A percentile compares a stretch with the other conserved stretches of the same genome.
These are phyloP conservation scores for Paralvinella palmiformis DNA, from an alignment of 1,140 invertebrate species.

Conservation along the genomic window DNA sequence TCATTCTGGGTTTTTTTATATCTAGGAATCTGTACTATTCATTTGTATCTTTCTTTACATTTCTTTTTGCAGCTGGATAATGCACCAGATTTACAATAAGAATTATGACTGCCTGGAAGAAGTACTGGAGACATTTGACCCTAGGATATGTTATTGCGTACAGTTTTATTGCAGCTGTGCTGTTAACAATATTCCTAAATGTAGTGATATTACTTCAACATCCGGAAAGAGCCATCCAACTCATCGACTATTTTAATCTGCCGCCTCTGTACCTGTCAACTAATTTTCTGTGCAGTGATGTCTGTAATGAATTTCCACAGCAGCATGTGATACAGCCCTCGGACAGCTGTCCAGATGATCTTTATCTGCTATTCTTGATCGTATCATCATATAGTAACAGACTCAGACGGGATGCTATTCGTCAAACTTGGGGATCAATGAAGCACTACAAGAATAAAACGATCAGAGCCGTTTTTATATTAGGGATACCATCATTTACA, in stretches of 20 bases:
- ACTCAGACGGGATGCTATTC: constrained; percentile 11
- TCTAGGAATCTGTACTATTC: too few species aligned
- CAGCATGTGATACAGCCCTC: background rate
- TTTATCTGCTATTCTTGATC: constrained; percentile 13
- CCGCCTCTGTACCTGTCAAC: constrained; percentile 15
- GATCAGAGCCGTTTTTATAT: constrained; percentile 16
- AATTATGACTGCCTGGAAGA: too few species aligned
- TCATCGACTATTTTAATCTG: constrained; percentile 12
- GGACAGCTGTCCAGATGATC: constrained; percentile 1
- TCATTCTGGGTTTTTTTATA: too few species aligned
- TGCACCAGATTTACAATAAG: too few species aligned
- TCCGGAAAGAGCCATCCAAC: too few species aligned
- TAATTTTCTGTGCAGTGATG: constrained; percentile 7
- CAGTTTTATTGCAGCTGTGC: too few species aligned
- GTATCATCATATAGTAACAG: constrained; percentile 7
- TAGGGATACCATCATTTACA: constrained; percentile 10
- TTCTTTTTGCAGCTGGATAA: too few species aligned
- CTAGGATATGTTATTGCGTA: too few species aligned
- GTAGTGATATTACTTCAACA: too few species aligned
- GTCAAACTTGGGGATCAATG: constrained; percentile 4
- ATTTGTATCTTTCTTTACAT: too few species aligned
- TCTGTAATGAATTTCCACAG: constrained; percentile 12
- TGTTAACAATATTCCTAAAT: too few species aligned
- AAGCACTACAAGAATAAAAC: background rate
- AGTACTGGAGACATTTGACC: too few species aligned